Percentiles rank a stretch among this genome's conserved stretches.
phyloP scores from a whole-genome alignment of 2,113 vertebrate genomes.

The Gallinago jamesoni region DNA sequence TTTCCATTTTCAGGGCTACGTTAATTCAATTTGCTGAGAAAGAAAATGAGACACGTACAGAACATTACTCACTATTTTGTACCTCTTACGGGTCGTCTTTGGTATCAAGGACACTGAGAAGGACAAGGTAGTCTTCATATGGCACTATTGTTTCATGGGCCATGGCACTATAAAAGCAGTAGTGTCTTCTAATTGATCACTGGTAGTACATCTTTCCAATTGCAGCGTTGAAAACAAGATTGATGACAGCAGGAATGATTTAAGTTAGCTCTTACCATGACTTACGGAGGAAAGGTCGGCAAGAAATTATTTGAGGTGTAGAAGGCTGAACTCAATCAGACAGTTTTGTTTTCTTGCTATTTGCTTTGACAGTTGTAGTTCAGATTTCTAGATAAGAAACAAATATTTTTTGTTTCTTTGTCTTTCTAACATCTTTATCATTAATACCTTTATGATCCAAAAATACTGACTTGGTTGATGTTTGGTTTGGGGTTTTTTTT shows the following conservation, averaged over 20 bases:
- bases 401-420: not conserved
- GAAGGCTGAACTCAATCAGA: not conserved
- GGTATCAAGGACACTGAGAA: slow-evolving; percentile 23
- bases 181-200: slow-evolving; percentile 47
- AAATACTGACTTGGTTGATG: not conserved
- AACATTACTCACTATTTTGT: not conserved
- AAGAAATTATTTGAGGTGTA: slow-evolving; percentile 25
- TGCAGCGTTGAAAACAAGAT: not conserved
- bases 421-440: not conserved
- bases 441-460: not conserved
- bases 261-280: not conserved
- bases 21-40: not conserved
- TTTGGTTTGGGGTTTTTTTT: not conserved
- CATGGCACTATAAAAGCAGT: slow-evolving; percentile 13
- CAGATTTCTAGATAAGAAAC: not conserved
- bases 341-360: not conserved
- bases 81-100: not conserved
- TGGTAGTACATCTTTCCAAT: slow-evolving; percentile 38
- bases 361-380: not conserved
- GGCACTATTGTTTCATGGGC: slow-evolving; percentile 31
- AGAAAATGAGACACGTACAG: not conserved
- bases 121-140: not conserved
- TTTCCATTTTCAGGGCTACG: not conserved
- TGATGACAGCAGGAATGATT: slow-evolving; percentile 30
- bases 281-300: not conserved